These are phyloP conservation scores for Spodoptera exigua DNA, from an alignment of 2,888 invertebrate genomes.

Conservation along the genomic window DNA sequence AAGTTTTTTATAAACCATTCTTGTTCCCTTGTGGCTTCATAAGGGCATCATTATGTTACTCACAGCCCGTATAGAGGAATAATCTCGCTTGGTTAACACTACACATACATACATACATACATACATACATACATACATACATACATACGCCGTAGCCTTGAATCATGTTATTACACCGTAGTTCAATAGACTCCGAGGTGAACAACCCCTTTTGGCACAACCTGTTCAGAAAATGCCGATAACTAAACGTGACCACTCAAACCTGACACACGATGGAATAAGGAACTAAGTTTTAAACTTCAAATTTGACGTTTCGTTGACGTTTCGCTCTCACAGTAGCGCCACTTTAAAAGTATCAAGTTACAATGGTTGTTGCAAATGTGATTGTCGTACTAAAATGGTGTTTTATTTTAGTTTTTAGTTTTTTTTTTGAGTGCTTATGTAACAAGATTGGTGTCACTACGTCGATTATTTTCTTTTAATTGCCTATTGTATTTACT, in stretches of 20 bases:
- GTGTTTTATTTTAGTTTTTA: slow-evolving; percentile 12
- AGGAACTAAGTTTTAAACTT: not conserved
- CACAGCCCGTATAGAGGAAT: slow-evolving; percentile 35
- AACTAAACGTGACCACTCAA: slow-evolving; percentile 45
- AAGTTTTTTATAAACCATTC: too few species aligned
- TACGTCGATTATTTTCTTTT: slow-evolving; percentile 5
- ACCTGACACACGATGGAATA: slow-evolving; percentile 21
- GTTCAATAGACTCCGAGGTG: slow-evolving; percentile 71
- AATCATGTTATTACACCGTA: slow-evolving; percentile 59
- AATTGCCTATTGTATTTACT: slow-evolving; percentile 4
- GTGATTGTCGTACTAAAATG: slow-evolving; percentile 17
- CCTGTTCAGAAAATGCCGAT: slow-evolving; percentile 67
- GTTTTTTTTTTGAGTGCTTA: slow-evolving; percentile 8
- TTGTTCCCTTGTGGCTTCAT: not conserved
- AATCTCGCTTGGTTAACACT: slow-evolving; percentile 45
- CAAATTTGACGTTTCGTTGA: slow-evolving; percentile 30
- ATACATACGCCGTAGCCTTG: slow-evolving; percentile 62
- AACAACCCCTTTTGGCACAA: slow-evolving; percentile 73
- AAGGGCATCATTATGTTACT: slow-evolving; percentile 17
- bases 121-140: slow-evolving; percentile 22
- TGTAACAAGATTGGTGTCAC: slow-evolving; percentile 14
- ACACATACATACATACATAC: too few species aligned
- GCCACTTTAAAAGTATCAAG: slow-evolving; percentile 7
- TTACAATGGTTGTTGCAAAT: slow-evolving; percentile 17
- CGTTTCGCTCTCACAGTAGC: not conserved